These are phyloP conservation scores for Enchytraeus crypticus DNA, from an alignment of 2,888 invertebrate genomes.

Conservation along the genomic window DNA sequence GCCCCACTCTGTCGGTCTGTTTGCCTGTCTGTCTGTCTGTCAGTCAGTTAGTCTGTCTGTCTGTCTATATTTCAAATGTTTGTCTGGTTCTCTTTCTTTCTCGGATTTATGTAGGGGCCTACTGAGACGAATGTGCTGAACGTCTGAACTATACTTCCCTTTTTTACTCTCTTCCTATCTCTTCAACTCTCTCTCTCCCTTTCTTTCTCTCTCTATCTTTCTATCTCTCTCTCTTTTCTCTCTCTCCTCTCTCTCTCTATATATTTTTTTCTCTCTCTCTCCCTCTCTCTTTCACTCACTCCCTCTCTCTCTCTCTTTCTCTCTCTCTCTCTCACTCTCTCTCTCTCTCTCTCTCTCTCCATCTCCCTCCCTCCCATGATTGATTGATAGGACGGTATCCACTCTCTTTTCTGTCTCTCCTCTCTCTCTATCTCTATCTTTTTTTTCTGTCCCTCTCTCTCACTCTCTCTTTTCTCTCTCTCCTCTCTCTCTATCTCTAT, in stretches of 20 bases:
- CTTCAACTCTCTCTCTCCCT: too few relatives aligned
- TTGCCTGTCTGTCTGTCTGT: not conserved
- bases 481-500: not conserved
- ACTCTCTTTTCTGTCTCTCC: not conserved
- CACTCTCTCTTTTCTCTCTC: not conserved
- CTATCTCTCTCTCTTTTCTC: too few relatives aligned
- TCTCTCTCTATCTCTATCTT: not conserved
- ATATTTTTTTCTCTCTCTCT: too few relatives aligned
- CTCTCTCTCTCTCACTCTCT: not conserved
- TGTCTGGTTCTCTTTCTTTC: too few relatives aligned
- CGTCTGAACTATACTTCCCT: too few relatives aligned
- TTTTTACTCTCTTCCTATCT: not conserved
- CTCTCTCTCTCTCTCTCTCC: not conserved
- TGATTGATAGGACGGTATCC: not conserved
- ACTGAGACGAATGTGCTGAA: too few relatives aligned
- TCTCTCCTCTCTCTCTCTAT: too few relatives aligned
- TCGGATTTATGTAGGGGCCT: too few relatives aligned
- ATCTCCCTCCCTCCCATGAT: too few relatives aligned
- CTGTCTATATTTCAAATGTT: not conserved
- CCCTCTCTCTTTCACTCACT: too few relatives aligned
- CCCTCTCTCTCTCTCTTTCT: too few relatives aligned
- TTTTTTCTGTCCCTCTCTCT: not conserved
- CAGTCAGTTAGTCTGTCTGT: not conserved
- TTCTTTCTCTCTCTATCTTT: too few relatives aligned
- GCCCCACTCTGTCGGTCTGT: not conserved